Evolutionary conservation across 2,797 vertebrate species (phyloP).

Genomic region (Otolemur crassicaudatus): DNA sequence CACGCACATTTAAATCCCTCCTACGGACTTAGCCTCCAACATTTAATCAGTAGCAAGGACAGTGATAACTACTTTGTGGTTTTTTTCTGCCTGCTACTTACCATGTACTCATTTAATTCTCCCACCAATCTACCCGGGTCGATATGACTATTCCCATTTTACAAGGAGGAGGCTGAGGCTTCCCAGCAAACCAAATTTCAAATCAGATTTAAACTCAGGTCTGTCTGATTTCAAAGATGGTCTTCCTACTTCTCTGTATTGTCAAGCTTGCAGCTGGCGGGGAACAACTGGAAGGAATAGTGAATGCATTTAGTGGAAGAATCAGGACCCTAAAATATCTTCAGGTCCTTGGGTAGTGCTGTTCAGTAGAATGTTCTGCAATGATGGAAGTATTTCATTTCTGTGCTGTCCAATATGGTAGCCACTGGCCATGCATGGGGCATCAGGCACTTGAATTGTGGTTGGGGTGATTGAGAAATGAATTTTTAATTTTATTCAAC

Average conservation of each 20-base stretch:
- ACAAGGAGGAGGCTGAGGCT: constrained; percentile 13
- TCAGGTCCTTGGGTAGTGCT: neutral
- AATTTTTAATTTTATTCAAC: neutral
- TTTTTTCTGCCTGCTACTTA: constrained; percentile 24
- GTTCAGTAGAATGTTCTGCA: neutral
- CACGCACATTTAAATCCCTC: neutral
- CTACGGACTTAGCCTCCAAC: neutral
- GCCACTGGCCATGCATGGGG: neutral
- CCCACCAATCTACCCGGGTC: neutral
- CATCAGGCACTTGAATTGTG: neutral
- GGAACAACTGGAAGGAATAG: neutral
- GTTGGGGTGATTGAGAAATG: constrained; percentile 21
- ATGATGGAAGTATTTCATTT: neutral
- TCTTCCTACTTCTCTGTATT: neutral
- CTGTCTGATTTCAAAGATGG: neutral
- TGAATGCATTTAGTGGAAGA: neutral
- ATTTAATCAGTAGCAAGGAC: constrained; percentile 24
- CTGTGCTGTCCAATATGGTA: neutral
- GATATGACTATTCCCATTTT: constrained; percentile 36
- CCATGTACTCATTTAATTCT: neutral
- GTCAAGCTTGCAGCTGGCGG: neutral
- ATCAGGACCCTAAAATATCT: neutral
- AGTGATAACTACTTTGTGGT: neutral
- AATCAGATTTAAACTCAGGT: constrained; percentile 29
- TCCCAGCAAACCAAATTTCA: neutral